A percentile compares a stretch with the other conserved stretches of the same genome.
Conservation (phyloP, 2,888 invertebrate genomes). For the Hyppa rectilinea region DNA sequence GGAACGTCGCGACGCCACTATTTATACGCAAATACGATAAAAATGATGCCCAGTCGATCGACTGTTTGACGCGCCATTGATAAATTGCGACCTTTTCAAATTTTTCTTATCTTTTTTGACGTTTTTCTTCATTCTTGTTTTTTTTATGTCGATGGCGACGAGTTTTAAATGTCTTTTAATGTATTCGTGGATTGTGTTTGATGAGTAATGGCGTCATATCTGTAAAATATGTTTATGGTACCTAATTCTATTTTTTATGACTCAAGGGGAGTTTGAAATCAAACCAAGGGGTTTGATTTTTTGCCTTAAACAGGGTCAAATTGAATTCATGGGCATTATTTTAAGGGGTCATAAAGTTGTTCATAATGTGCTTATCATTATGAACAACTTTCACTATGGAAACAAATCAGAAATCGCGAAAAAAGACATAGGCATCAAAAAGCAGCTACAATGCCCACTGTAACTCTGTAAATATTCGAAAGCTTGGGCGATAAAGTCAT, state of each 20-base stretch:
- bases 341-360: no score
- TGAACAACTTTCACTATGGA: no score
- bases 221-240: conserved; percentile 51
- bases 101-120: conserved; percentile 80
- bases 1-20: conserved; percentile 88
- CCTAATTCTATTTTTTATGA: conserved; percentile 47
- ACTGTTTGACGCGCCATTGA: conserved; percentile 90
- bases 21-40: conserved; percentile 91
- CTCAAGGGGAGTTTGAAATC: conserved; percentile 4
- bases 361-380: no score
- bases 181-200: conserved; percentile 69
- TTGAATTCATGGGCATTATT: no score
- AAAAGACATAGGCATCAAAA: no score
- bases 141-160: conserved; percentile 70
- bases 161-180: conserved; percentile 75
- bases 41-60: conserved; percentile 89
- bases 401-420: no score
- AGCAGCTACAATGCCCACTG: background rate
- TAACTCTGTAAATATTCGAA: background rate
- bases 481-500: background rate
- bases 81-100: conserved; percentile 89
- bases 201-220: conserved; percentile 70
- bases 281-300: conserved; percentile 43
- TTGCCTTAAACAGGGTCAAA: no score
- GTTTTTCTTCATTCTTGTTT: conserved; percentile 75